phyloP scores from a whole-genome alignment of 2,888 invertebrate species.

The Andrena haemorrhoa region DNA sequence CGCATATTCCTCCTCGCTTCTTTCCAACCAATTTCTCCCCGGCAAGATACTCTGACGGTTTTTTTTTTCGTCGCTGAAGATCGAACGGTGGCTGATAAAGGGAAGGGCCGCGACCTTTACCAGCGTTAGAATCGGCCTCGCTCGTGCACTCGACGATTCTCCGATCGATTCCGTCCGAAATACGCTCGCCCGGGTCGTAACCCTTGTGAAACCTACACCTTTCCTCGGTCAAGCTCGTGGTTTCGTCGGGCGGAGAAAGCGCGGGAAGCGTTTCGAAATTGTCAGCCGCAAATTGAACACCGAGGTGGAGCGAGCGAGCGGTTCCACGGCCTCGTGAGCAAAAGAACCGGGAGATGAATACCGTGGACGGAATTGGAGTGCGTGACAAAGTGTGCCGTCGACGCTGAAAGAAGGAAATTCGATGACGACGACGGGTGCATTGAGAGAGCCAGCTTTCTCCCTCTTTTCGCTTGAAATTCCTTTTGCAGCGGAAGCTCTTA shows the following conservation, averaged over 20 bases:
- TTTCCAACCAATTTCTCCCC: slow-evolving; percentile 18
- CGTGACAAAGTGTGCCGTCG: slow-evolving; percentile 58
- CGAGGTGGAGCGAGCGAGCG: slow-evolving; percentile 1
- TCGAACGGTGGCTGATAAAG: not conserved
- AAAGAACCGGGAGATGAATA: slow-evolving; percentile 39
- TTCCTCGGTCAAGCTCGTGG: slow-evolving; percentile 44
- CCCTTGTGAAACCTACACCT: slow-evolving; percentile 14
- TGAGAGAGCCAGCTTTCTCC: slow-evolving; percentile 44
- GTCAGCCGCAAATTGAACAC: slow-evolving; percentile 64
- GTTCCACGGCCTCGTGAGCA: slow-evolving; percentile 49
- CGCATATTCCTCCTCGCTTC: slow-evolving; percentile 50
- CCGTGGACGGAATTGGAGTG: slow-evolving; percentile 44
- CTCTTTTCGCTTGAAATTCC: slow-evolving; percentile 44
- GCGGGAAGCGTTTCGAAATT: slow-evolving; percentile 70
- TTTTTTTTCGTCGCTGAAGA: slow-evolving; percentile 36
- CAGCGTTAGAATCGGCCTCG: too few species aligned
- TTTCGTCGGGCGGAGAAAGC: slow-evolving; percentile 65
- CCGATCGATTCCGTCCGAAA: not conserved
- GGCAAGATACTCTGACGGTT: not conserved
- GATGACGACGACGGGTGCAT: slow-evolving; percentile 33
- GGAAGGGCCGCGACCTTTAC: too few species aligned
- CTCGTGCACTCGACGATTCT: not conserved
- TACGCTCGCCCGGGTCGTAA: not conserved
- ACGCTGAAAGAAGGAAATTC: slow-evolving; percentile 43
- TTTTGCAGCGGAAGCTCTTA: too few species aligned